Conservation (phyloP, 35 echinoderm and acorn worm species). For the Lytechinus variegatus region DNA sequence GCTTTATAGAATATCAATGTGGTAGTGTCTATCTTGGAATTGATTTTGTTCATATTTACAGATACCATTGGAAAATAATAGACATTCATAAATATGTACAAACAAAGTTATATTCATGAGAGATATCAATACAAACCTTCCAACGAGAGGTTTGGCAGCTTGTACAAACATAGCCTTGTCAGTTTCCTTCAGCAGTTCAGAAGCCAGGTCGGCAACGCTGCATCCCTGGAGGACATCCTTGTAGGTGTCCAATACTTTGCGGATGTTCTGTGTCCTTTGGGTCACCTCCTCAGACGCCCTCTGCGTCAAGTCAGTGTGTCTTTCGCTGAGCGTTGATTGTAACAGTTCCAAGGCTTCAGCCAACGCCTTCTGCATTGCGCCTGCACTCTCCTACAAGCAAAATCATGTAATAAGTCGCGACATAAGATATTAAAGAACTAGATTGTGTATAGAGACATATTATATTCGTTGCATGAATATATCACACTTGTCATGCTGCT, state of each 20-base stretch:
- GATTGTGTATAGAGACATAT: too few relatives aligned
- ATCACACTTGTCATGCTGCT: too few relatives aligned
- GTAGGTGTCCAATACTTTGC: constrained; percentile 53
- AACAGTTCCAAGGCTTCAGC: constrained; percentile 58
- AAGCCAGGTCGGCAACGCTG: constrained; percentile 82
- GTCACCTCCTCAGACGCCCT: constrained; percentile 63
- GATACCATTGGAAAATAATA: too few relatives aligned
- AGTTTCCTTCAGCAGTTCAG: constrained; percentile 89
- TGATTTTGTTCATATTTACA: too few relatives aligned
- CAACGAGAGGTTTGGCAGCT: constrained; percentile 82
- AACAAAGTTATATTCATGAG: too few relatives aligned
- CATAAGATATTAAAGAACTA: background rate
- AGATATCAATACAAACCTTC: constrained; percentile 59
- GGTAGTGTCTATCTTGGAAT: too few relatives aligned
- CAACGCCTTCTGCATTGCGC: constrained; percentile 53
- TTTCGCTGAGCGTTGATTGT: constrained; percentile 34
- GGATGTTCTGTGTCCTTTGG: constrained; percentile 52
- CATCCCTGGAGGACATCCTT: constrained; percentile 64
- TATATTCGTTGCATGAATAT: too few relatives aligned
- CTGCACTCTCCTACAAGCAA: background rate
- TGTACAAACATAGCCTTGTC: constrained; percentile 96
- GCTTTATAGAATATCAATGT: too few relatives aligned
- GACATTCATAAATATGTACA: too few relatives aligned
- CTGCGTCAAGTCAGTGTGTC: constrained; percentile 29
- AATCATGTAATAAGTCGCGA: background rate